Percentiles rank a stretch among this genome's conserved stretches.
Conservation (phyloP, 1,140 invertebrate genomes). For the Phymorhynchus buccinoides region DNA sequence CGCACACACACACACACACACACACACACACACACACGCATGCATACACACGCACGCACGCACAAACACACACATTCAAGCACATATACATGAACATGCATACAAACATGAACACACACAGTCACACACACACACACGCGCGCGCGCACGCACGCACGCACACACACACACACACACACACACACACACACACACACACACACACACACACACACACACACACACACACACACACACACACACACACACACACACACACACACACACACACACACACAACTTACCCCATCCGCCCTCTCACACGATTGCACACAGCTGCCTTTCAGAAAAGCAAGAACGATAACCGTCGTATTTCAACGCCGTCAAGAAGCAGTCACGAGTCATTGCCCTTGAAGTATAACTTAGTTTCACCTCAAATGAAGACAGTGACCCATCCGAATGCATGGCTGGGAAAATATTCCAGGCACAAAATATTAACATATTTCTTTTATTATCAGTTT, state of each 20-base stretch:
- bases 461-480: too few relatives aligned
- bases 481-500: too few relatives aligned
- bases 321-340: too few relatives aligned
- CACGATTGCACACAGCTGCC: not conserved
- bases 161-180: conserved; percentile 18
- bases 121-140: conserved; percentile 12
- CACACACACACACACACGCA: conserved; percentile 13
- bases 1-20: conserved; percentile 8
- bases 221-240: not conserved
- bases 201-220: not conserved
- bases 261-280: conserved; percentile 16
- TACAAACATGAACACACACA: conserved; percentile 6
- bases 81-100: not conserved
- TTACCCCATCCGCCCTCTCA: not conserved
- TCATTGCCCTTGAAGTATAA: too few relatives aligned
- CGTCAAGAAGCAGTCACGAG: too few relatives aligned
- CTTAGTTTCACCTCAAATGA: too few relatives aligned
- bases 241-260: conserved; percentile 19
- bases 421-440: too few relatives aligned
- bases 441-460: too few relatives aligned
- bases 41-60: not conserved
- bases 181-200: conserved; percentile 12
- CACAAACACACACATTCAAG: not conserved
- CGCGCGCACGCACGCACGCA: not conserved
- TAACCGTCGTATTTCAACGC: too few relatives aligned